A percentile compares a stretch with the other conserved stretches of the same genome.
phyloP scores from a whole-genome alignment of 2,113 vertebrate genomes.

The Heterochromis multidens region DNA sequence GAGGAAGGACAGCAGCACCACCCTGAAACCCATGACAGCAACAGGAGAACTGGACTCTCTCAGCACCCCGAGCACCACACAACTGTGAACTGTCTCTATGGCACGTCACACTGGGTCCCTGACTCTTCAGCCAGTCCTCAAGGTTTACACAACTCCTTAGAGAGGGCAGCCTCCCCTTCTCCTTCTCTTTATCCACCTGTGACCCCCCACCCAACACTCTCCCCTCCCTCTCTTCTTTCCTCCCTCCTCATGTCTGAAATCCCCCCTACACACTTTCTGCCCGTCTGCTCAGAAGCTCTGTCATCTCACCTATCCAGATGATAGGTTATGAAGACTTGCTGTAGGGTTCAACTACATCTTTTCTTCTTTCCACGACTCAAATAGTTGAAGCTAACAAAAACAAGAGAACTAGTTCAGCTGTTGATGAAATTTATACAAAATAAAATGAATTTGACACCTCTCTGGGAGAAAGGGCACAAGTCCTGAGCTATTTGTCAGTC shows the following conservation, averaged over 20 bases:
- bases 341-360: not conserved
- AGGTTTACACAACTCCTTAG: constrained; percentile 37
- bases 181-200: constrained; percentile 68
- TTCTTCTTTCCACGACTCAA: too few relatives aligned
- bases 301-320: constrained; percentile 47
- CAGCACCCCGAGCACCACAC: constrained; percentile 15
- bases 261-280: constrained; percentile 21
- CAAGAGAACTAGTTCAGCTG: not conserved
- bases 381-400: not conserved
- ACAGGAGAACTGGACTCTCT: constrained; percentile 30
- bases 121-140: constrained; percentile 15
- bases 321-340: not conserved
- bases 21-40: constrained; percentile 70
- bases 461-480: not conserved
- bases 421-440: not conserved
- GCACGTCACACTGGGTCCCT: constrained; percentile 11
- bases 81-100: constrained; percentile 1
- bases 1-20: constrained; percentile 69
- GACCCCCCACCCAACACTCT: constrained; percentile 23
- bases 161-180: constrained; percentile 18
- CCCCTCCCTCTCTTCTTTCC: not conserved
- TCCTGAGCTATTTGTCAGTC: not conserved
- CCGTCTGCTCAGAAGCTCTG: constrained; percentile 38
- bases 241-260: constrained; percentile 37
- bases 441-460: not conserved